phyloP scores from a whole-genome alignment of 1,140 invertebrate genomes.

The Schlechtendalia chinensis region DNA sequence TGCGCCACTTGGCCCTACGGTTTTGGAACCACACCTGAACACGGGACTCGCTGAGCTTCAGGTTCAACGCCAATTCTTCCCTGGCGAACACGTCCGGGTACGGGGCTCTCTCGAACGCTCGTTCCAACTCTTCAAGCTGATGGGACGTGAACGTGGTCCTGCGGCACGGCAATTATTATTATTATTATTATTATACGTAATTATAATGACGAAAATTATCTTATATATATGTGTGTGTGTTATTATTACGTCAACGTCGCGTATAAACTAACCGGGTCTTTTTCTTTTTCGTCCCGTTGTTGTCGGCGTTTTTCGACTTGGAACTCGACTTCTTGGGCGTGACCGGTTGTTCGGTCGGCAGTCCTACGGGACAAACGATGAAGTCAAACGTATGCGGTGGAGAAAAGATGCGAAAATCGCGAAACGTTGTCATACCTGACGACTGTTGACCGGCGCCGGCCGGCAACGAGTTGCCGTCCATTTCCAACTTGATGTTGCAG shows the following conservation, averaged over 20 bases:
- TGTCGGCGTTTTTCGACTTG: slow-evolving; percentile 66
- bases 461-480: slow-evolving; percentile 9
- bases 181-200: not conserved
- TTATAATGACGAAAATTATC: no score
- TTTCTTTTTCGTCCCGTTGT: slow-evolving; percentile 87
- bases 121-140: slow-evolving; percentile 90
- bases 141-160: slow-evolving; percentile 96
- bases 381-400: not conserved
- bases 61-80: slow-evolving; percentile 86
- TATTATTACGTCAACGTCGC: no score
- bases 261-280: slow-evolving; percentile 74
- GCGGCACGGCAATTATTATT: not conserved
- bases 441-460: not conserved
- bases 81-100: slow-evolving; percentile 96
- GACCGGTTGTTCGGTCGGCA: slow-evolving; percentile 24
- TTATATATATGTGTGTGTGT: no score
- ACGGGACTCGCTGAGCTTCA: slow-evolving; percentile 87
- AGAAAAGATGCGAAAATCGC: no score
- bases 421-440: not conserved
- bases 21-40: slow-evolving; percentile 96
- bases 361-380: not conserved
- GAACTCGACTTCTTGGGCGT: slow-evolving; percentile 41
- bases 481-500: slow-evolving; percentile 16
- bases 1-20: slow-evolving; percentile 94
- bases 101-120: slow-evolving; percentile 89